Evolutionary conservation across 2,888 invertebrate species (phyloP), one percentile per base, ranked within the genome.

Genomic region (Zootermopsis nevadensis): DNA sequence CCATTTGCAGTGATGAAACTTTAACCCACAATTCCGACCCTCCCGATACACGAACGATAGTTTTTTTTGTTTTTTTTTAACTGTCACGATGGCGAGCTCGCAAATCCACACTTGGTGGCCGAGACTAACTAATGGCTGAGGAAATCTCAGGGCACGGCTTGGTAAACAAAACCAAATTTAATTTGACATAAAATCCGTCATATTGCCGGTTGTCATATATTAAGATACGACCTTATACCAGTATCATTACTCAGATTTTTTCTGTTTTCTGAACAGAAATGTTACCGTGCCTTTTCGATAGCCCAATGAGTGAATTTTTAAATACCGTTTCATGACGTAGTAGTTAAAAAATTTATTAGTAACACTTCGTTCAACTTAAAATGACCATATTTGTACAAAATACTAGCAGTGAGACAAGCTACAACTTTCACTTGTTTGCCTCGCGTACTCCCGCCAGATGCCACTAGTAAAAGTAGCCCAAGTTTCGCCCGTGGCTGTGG

Each of bases 1-100:
- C 82, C 77, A 82, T 82, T 82, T 82, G 76, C 69, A 76, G 66
- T 82, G 76, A 76, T 66, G 82, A 81, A 81, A 81, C 72, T 67
- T 79, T 81, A 69, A 42, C 81, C 81, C 69, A 31, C 69, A 66
- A 55, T 55, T 55, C 38, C 24, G 12, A 10, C 76, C 42, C 76
- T 53, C 53, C 77, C 77, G 77, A 77, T 77, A 77, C 77, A 77
- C 22, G 55, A 77, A 69, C 33, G 69, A n/a, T 60, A 60, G 60
- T n/a, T n/a, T n/a, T n/a, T n/a, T n/a, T 60, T 60, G n/a, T 60
- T 60, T 27, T 27, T 4, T 38, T 42, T 6, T 38, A 74, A 60
- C 79, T 79, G 79, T 79, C 79, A 79, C n/a, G 79, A 79, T 60
- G 35, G 38, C 38, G 74, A 27, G n/a, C 30, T 79, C 55, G 38